A percentile compares a stretch with the other conserved stretches of the same genome.
These are phyloP conservation scores for Dyspetes luteomarginatus DNA, from an alignment of 2,888 invertebrate species.

Conservation along the genomic window DNA sequence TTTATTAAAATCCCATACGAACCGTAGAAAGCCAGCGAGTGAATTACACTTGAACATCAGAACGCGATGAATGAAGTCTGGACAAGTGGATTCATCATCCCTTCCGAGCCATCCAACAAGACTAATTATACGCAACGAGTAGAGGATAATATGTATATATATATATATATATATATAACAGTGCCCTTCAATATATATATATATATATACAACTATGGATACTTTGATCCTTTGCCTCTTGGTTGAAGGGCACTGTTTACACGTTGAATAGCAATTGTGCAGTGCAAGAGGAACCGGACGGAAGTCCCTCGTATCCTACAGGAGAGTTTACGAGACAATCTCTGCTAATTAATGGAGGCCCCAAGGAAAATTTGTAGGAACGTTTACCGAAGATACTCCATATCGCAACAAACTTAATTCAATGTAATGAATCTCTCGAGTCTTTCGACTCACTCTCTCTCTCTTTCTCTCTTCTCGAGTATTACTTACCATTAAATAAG, in stretches of 20 bases:
- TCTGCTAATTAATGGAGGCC: slow-evolving; percentile 65
- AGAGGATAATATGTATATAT: not conserved
- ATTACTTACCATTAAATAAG: no score
- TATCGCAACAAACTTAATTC: slow-evolving; percentile 47
- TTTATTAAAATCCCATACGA: slow-evolving; percentile 7
- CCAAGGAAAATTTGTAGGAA: slow-evolving; percentile 49
- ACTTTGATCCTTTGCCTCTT: slow-evolving; percentile 21
- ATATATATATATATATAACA: no score
- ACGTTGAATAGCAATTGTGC: slow-evolving; percentile 40
- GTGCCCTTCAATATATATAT: no score
- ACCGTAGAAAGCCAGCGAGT: not conserved
- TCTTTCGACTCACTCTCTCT: no score
- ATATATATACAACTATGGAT: slow-evolving; percentile 5
- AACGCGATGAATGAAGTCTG: slow-evolving; percentile 11
- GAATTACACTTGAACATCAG: slow-evolving; percentile 14
- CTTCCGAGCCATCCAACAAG: slow-evolving; percentile 46
- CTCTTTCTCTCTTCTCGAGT: no score
- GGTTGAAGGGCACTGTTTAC: slow-evolving; percentile 14
- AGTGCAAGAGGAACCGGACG: slow-evolving; percentile 57
- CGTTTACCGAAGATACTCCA: slow-evolving; percentile 56
- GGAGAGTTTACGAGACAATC: slow-evolving; percentile 56
- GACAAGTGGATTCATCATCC: slow-evolving; percentile 48
- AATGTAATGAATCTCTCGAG: not conserved
- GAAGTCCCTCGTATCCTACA: slow-evolving; percentile 57
- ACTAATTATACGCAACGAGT: slow-evolving; percentile 51